A percentile compares a stretch with the other conserved stretches of the same genome.
Evolutionary conservation across 2,888 invertebrate genomes (phyloP).

Genomic region (Mantis religiosa): DNA sequence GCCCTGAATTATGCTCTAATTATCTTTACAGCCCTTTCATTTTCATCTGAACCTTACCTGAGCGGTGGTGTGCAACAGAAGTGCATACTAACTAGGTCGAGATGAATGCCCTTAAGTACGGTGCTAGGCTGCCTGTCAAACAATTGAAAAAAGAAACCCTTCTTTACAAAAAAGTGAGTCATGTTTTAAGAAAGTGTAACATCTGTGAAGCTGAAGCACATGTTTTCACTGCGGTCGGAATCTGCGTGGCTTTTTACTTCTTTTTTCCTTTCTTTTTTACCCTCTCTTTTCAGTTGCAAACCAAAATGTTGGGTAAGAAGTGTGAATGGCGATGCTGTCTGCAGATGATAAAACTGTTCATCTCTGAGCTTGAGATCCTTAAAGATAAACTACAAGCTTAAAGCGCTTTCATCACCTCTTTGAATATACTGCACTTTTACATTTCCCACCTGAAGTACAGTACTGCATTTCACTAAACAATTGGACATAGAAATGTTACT

Average conservation of each 20-base stretch:
- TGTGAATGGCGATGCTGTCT: too few relatives aligned
- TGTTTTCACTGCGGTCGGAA: neutral
- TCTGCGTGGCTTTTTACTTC: too few relatives aligned
- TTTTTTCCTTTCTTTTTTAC: neutral
- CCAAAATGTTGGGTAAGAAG: neutral
- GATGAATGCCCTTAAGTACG: neutral
- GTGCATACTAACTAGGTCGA: neutral
- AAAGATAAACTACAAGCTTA: too few relatives aligned
- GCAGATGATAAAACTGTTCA: too few relatives aligned
- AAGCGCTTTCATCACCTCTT: too few relatives aligned
- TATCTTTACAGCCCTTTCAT: neutral
- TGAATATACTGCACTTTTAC: too few relatives aligned
- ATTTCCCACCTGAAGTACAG: too few relatives aligned
- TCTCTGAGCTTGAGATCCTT: too few relatives aligned
- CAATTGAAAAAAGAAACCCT: neutral
- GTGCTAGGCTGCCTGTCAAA: neutral
- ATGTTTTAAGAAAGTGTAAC: neutral
- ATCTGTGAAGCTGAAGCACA: neutral
- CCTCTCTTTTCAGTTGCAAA: neutral
- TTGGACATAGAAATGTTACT: too few relatives aligned
- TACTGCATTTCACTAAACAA: too few relatives aligned
- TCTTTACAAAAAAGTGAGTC: neutral
- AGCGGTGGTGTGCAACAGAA: neutral
- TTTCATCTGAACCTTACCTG: neutral
- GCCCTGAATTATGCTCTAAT: neutral